Percentiles rank a stretch among this genome's conserved stretches.
These are phyloP conservation scores for Eonycteris spelaea DNA, from an alignment of 2,113 vertebrate genomes.

Conservation along the genomic window DNA sequence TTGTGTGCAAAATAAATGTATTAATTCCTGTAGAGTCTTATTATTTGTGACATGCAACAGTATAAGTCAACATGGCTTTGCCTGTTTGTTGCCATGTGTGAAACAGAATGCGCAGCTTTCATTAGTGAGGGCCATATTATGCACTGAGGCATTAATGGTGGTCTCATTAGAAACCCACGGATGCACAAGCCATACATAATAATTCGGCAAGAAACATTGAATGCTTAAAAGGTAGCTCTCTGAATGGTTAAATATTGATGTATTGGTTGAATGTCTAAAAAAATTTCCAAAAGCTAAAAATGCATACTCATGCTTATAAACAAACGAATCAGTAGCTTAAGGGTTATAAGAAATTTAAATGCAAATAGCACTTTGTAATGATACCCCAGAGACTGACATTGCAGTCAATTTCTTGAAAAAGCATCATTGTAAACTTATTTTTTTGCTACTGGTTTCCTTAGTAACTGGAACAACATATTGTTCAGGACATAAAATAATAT, in stretches of 20 bases:
- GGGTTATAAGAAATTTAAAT: conserved; percentile 83
- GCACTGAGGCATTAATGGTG: conserved; percentile 16
- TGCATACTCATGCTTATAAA: conserved; percentile 69
- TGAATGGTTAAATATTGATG: conserved; percentile 13
- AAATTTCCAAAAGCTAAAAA: conserved; percentile 37
- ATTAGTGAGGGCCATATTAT: conserved; percentile 55
- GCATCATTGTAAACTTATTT: conserved; percentile 80
- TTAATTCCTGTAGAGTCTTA: conserved; percentile 57
- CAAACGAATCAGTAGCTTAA: conserved; percentile 81
- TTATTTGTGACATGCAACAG: conserved; percentile 62
- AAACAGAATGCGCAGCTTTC: conserved; percentile 54
- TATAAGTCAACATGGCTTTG: conserved; percentile 29
- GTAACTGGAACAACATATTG: conserved; percentile 84
- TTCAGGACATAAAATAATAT: conserved; percentile 83
- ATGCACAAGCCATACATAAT: conserved; percentile 8
- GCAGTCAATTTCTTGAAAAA: conserved; percentile 79
- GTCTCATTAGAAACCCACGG: not conserved
- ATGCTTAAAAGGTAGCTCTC: not conserved
- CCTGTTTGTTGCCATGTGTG: conserved; percentile 54
- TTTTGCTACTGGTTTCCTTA: conserved; percentile 85
- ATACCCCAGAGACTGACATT: conserved; percentile 77
- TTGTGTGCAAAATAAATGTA: conserved; percentile 51
- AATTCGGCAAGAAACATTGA: not conserved
- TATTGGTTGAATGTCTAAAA: not conserved
- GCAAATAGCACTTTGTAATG: conserved; percentile 80